Evolutionary conservation across 2,888 invertebrate species (phyloP), one percentile per base, ranked within the genome.

Genomic region (Epinotia ramella): DNA sequence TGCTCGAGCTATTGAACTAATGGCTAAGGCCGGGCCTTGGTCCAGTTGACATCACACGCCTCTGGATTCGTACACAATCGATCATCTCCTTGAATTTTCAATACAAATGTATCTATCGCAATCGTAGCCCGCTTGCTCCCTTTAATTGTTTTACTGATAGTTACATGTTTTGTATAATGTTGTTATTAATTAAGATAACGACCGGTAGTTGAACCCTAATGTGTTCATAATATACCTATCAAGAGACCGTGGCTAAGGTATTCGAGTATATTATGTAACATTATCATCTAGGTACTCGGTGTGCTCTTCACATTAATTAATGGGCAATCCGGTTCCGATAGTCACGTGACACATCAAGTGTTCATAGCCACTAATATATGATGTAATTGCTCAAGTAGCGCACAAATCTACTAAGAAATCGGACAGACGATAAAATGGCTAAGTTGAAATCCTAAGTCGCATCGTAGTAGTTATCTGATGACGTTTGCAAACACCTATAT

Each of bases 21-120:
- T 91, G 83, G 87, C 88, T 86, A 87, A 89, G 88, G 88, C 84
- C 88, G 81, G 84, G 86, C 92, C 92, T 91, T 91, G 91, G 89
- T 89, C 90, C 85, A 88, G 83, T 91, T 91, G 87, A 86, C 85
- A 86, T 86, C 87, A 86, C 82, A 82, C 80, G 82, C 82, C 84
- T 87, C 86, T 84, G 86, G 82, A 86, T 81, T 78, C 83, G 80
- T 83, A 81, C 82, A 79, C 82, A 83, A 85, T 84, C 78, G 83
- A 80, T 79, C 81, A 83, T 82, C 81, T 81, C 79, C 80, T 80
- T 80, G 78, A 80, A 77, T 63, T 46, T 79, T 73, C 72, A 67
- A 77, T 68, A 56, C 73, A 28, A 66, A n/a, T 53, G 66, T 53
- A 46, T 40, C 20, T 72, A 72, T 63, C 20, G 53, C 53, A 46